Conservation (phyloP, 2,113 vertebrate species). For the Sterrhoptilus dennistouni region DNA sequence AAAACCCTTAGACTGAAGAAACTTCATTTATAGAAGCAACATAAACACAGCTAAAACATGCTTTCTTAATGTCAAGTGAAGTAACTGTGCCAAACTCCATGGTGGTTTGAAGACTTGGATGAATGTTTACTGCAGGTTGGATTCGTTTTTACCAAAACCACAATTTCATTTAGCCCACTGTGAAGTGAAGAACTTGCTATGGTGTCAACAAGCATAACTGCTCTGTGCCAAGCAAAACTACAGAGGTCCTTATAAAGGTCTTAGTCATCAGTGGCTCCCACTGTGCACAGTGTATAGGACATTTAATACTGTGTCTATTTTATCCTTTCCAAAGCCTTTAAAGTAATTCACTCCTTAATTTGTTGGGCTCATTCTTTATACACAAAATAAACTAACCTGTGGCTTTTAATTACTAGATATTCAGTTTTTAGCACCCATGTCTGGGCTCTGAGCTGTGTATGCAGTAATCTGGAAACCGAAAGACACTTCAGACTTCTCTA, state of each 20-base stretch:
- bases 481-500: not conserved
- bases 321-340: not conserved
- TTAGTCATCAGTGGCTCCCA: constrained; percentile 28
- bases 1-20: not conserved
- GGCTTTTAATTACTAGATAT: not conserved
- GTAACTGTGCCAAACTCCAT: constrained; percentile 32
- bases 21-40: not conserved
- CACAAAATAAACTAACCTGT: constrained; percentile 4
- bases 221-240: constrained; percentile 39
- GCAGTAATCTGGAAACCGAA: not conserved
- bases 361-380: not conserved
- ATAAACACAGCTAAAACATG: constrained; percentile 10
- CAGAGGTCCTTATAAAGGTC: constrained; percentile 44
- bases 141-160: constrained; percentile 62
- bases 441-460: not conserved
- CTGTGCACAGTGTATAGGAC: not conserved
- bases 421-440: not conserved
- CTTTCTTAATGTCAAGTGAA: not conserved
- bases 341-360: not conserved
- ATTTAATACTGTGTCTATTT: constrained; percentile 1
- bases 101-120: constrained; percentile 60
- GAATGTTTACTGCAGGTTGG: constrained; percentile 53
- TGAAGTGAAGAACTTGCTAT: constrained; percentile 38
- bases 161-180: constrained; percentile 64
- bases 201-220: constrained; percentile 51